phyloP scores from a whole-genome alignment of 2,888 invertebrate genomes.

The Lottia gigantea region DNA sequence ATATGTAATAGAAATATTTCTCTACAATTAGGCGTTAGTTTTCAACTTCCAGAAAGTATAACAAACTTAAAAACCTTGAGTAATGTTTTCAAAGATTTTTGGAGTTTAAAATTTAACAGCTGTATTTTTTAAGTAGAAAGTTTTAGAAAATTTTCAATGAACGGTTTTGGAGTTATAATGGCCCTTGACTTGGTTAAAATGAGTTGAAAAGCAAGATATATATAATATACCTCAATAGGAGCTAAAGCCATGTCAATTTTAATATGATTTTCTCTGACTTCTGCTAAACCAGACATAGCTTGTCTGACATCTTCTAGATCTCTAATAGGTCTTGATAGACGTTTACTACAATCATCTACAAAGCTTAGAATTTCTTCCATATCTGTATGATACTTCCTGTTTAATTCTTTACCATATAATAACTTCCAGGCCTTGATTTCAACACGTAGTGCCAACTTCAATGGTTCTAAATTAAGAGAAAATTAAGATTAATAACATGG shows the following conservation, averaged over 20 bases:
- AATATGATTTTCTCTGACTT: slow-evolving; percentile 77
- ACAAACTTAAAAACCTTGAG: too few relatives aligned
- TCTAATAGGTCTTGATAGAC: slow-evolving; percentile 74
- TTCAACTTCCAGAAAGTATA: too few relatives aligned
- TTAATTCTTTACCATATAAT: slow-evolving; percentile 78
- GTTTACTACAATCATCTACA: slow-evolving; percentile 80
- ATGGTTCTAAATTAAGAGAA: slow-evolving; percentile 50
- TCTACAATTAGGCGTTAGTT: too few relatives aligned
- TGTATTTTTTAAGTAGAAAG: too few relatives aligned
- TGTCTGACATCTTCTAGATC: slow-evolving; percentile 75
- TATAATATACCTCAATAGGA: slow-evolving; percentile 74
- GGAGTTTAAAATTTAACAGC: too few relatives aligned
- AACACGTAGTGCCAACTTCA: slow-evolving; percentile 72
- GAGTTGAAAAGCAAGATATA: too few relatives aligned
- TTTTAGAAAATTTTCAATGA: too few relatives aligned
- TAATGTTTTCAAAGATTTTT: too few relatives aligned
- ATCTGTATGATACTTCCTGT: slow-evolving; percentile 78
- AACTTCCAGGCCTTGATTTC: slow-evolving; percentile 86
- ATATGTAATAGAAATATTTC: too few relatives aligned
- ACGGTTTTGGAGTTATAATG: too few relatives aligned
- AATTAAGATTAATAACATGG: neutral
- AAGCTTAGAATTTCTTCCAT: slow-evolving; percentile 80
- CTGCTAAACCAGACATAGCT: slow-evolving; percentile 82
- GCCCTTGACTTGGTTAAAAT: too few relatives aligned
- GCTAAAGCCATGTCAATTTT: slow-evolving; percentile 79